phyloP scores from a whole-genome alignment of 2,797 vertebrate species.

The Nannoperca australis region DNA sequence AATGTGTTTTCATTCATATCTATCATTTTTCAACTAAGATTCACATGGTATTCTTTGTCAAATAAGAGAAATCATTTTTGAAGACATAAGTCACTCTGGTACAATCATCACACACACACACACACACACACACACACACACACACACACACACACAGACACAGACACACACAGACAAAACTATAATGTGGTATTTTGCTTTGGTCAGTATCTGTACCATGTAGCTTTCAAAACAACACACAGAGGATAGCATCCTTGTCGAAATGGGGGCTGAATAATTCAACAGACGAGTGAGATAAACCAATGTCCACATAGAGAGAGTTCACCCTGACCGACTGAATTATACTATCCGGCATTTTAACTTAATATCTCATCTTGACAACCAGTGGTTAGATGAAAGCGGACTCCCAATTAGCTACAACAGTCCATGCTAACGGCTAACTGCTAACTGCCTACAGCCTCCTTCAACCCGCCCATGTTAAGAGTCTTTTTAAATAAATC shows the following conservation, averaged over 20 bases:
- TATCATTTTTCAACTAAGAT: background rate
- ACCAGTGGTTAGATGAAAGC: background rate
- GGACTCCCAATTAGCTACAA: background rate
- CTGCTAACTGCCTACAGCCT: slow-evolving; percentile 23
- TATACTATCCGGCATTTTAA: accelerated
- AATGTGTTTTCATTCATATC: background rate
- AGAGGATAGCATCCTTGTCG: background rate
- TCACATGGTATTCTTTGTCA: background rate
- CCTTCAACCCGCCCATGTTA: background rate
- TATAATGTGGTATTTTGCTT: too few relatives aligned
- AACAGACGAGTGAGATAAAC: background rate
- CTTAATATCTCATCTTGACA: background rate
- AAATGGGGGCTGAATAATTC: background rate
- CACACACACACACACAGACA: too few relatives aligned
- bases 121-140: too few relatives aligned
- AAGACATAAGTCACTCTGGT: background rate
- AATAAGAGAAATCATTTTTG: too few relatives aligned
- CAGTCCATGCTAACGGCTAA: slow-evolving; percentile 8
- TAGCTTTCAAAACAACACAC: too few relatives aligned
- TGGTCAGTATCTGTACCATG: background rate
- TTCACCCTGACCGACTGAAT: background rate
- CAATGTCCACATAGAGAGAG: background rate
- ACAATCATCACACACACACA: too few relatives aligned
- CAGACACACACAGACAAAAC: too few relatives aligned
- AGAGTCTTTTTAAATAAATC: background rate